A percentile compares a stretch with the other conserved stretches of the same genome.
These are phyloP conservation scores for Dasypolia templi DNA, from an alignment of 2,888 invertebrate genomes.

Conservation along the genomic window DNA sequence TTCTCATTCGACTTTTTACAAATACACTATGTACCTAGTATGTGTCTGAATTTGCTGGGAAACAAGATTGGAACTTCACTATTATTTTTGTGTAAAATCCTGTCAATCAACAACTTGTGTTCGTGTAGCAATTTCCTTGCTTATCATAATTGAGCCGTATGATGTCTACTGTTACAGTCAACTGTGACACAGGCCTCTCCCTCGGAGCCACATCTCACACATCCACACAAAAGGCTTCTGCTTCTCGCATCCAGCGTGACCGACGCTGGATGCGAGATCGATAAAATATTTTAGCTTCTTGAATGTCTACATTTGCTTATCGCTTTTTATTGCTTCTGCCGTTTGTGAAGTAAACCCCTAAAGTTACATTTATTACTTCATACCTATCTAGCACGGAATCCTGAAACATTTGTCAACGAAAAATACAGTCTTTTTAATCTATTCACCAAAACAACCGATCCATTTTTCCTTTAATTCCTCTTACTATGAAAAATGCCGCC, in stretches of 20 bases:
- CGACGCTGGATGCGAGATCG: not conserved
- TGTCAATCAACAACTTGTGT: not conserved
- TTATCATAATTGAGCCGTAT: not conserved
- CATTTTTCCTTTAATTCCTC: conserved; percentile 23
- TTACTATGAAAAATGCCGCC: conserved; percentile 32
- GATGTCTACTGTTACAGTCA: not conserved
- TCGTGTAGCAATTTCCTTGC: not conserved
- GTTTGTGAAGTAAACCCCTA: too few relatives aligned
- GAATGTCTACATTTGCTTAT: not conserved
- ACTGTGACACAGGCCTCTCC: too few relatives aligned
- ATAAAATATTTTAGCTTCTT: not conserved
- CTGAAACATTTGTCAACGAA: conserved; percentile 4
- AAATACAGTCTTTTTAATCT: not conserved
- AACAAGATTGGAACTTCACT: not conserved
- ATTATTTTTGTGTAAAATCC: not conserved
- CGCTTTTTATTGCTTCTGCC: not conserved
- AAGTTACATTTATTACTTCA: not conserved
- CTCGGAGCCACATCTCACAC: too few relatives aligned
- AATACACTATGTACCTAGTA: not conserved
- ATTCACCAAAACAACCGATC: not conserved
- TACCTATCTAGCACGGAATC: not conserved
- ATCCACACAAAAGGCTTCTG: too few relatives aligned
- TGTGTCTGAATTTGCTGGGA: not conserved
- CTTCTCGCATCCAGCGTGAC: not conserved
- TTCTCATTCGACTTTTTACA: conserved; percentile 30